Evolutionary conservation across 2,113 vertebrate genomes (phyloP).

Genomic region (Lichenostomus cassidix): DNA sequence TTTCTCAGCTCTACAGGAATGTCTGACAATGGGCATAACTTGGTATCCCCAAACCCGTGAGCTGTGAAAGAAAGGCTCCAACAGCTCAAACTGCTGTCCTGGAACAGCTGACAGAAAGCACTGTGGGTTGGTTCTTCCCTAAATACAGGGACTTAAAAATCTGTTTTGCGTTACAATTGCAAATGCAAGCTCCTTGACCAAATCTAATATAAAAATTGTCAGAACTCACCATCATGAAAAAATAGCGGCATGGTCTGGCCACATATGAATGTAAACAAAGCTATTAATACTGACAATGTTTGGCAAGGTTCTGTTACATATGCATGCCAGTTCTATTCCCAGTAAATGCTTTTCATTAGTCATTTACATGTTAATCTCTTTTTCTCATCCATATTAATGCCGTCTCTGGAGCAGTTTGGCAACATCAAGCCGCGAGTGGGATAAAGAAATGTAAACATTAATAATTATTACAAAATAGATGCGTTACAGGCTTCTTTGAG

Average conservation of each 20-base stretch:
- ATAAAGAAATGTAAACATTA: neutral
- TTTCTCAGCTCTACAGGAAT: neutral
- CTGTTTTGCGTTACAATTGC: neutral
- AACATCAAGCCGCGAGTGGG: neutral
- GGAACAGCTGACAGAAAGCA: neutral
- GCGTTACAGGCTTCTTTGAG: neutral
- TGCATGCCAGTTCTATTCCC: neutral
- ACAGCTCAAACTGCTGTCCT: neutral
- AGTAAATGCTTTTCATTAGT: conserved; percentile 6
- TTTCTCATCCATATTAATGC: neutral
- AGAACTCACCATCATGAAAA: neutral
- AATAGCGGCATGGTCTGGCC: neutral
- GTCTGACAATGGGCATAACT: neutral
- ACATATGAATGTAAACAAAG: neutral
- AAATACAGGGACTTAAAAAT: neutral
- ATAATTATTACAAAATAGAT: neutral
- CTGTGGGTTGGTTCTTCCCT: neutral
- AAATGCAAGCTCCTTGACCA: neutral
- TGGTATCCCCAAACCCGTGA: neutral
- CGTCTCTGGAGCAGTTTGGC: neutral
- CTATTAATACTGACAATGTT: neutral
- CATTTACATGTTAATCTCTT: neutral
- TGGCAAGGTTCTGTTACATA: neutral
- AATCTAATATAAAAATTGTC: neutral
- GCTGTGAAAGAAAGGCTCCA: neutral